Percentiles rank a stretch among this genome's conserved stretches.
Conservation (phyloP, 2,113 vertebrate genomes). For the Pycnonotus jocosus region DNA sequence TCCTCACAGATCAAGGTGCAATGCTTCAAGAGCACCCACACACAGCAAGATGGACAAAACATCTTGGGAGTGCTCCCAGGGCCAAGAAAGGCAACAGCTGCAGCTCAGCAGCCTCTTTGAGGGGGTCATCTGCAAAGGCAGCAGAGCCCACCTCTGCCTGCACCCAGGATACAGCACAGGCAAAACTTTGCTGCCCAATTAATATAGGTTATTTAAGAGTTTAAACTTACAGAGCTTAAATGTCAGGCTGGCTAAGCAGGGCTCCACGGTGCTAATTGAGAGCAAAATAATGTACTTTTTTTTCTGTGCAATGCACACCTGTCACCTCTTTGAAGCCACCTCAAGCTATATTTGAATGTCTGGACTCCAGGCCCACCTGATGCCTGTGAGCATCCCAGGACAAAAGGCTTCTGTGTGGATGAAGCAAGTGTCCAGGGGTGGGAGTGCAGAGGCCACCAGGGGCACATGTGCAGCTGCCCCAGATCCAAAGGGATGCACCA, state of each 20-base stretch:
- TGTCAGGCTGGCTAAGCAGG: neutral
- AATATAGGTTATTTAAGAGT: neutral
- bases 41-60: accelerated
- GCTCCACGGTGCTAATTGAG: neutral
- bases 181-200: neutral
- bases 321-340: neutral
- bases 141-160: neutral
- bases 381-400: neutral
- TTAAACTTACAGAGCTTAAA: neutral
- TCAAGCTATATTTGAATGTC: neutral
- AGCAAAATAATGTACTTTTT: neutral
- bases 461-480: constrained; percentile 35
- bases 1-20: accelerated
- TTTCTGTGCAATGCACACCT: neutral
- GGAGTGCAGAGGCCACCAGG: neutral
- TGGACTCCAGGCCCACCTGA: neutral
- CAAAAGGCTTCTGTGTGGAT: constrained; percentile 36
- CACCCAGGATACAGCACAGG: neutral
- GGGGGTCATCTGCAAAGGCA: neutral
- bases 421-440: neutral
- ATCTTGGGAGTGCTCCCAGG: accelerated
- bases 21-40: neutral
- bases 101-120: neutral
- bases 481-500: neutral
- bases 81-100: neutral